Base-by-base conservation (phyloP, 2,113 vertebrate genomes). In the Camelus dromedarius region DNA sequence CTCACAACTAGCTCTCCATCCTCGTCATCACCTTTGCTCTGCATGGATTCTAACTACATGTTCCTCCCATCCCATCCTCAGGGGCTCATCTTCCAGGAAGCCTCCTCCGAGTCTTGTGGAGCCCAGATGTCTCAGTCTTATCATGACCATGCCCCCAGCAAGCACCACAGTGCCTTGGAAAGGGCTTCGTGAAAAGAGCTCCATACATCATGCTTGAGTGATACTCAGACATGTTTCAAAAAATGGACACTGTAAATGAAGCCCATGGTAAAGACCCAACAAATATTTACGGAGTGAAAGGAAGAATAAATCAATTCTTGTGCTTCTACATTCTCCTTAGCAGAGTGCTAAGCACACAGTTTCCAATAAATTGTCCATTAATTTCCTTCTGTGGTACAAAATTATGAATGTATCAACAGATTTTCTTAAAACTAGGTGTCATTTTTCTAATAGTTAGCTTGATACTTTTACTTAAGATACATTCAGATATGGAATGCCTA, bases 201-300 rank as follows among this genome's bases (percentile, higher is more conserved):
- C 8, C 30, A 26, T 8, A 80, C 14, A 38, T 75, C 35, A 56
- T 8, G 26, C 83, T 87, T 46, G 28, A 92, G 42, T 86, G 89
- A 86, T 30, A 24, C 70, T 93, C 82, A 86, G 42, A 22, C 69
- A 72, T 48, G 19, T 73, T 84, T 96, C 92, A 56, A 35, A 87
- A 93, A 91, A 42, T 26, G 28, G 67, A 85, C 72, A 42, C 64
- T 77, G 35, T 89, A 95, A 96, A 79, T 62, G 66, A 96, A 96
- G 79, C 50, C 56, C 50, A 62, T 5, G 2, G 24, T 89, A 77
- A 84, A 92, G 92, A 80, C 60, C 93, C 79, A 80, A 83, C 92
- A 97, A 95, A 81, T 96, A 96, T 88, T 66, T 81, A 38, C 56
- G 90, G 75, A 94, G 56, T 62, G 60, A 88, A 93, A 87, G 64